Evolutionary conservation across 2,113 vertebrate species (phyloP), one percentile per base, ranked within the genome.

Genomic region (Mesoclemmys tuberculata): DNA sequence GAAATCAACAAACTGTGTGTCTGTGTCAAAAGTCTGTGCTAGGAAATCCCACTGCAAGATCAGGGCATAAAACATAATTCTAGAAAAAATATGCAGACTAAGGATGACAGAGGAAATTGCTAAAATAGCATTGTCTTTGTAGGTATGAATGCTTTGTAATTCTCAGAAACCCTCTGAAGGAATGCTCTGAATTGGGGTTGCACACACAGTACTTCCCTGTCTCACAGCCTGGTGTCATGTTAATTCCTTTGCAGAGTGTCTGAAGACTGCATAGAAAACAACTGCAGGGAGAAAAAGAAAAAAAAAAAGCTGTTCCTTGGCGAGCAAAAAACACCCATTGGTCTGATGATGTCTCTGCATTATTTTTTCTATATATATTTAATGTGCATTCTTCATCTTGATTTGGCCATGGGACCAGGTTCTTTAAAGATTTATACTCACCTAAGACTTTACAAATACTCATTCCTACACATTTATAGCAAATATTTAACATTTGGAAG

Each of bases 171-270:
- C 8, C 87, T 93, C 1, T 94, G 80, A 90, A 81, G 81, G 85
- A 84, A 88, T 92, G 55, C 68, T 82, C 14, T 95, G 77, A 84
- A 75, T 94, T 71, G 29, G 80, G 56, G 90, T 41, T 90, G 77
- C 86, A 82, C 82, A 83, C 83, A 77, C 26, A 85, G 94, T 90
- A 90, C 87, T 97, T 97, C 91, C 95, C 94, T 96, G 91, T 97
- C 88, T 96, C 95, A 75, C 92, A 96, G 95, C 95, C 8, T 92
- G 96, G 92, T 94, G 96, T 97, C 94, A 93, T 96, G 92, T 95
- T 97, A 96, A 97, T 97, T 94, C 95, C 87, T 96, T 97, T 98
- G 96, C 95, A 97, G 92, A 41, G 77, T 93, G 87, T 94, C 91
- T 96, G 92, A 96, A 96, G 90, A 94, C 96, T 94, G 93, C 95